phyloP scores from a whole-genome alignment of 1,140 invertebrate genomes.

The Trachymyrmex cornetzi region DNA sequence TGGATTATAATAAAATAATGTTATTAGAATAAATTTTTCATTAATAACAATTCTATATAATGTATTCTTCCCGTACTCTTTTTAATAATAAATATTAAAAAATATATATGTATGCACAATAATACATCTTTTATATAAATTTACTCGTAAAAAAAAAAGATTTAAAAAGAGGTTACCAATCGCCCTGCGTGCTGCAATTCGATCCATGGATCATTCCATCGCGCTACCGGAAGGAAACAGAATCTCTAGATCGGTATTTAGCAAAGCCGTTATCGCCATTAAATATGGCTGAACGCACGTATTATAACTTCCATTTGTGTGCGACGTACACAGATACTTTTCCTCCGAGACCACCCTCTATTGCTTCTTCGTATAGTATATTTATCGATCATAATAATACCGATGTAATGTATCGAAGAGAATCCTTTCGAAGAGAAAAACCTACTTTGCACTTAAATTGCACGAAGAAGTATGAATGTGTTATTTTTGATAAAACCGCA shows the following conservation, averaged over 20 bases:
- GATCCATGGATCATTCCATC: slow-evolving; percentile 40
- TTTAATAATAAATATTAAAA: not conserved
- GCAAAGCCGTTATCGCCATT: slow-evolving; percentile 70
- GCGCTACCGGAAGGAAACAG: slow-evolving; percentile 44
- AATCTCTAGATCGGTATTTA: slow-evolving; percentile 69
- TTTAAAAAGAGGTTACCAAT: not conserved
- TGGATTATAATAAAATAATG: not conserved
- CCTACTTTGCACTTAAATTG: not conserved
- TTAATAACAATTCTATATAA: slow-evolving; percentile 4
- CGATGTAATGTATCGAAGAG: not conserved
- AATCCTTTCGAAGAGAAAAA: slow-evolving; percentile 2
- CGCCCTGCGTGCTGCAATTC: not conserved
- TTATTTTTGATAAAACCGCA: slow-evolving; percentile 28
- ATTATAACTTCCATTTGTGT: slow-evolving; percentile 55
- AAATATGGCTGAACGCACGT: slow-evolving; percentile 65
- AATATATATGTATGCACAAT: not conserved
- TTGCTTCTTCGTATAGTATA: not conserved
- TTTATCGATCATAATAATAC: slow-evolving; percentile 26
- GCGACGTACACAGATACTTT: slow-evolving; percentile 14
- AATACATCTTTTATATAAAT: not conserved
- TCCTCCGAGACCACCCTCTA: slow-evolving; percentile 18
- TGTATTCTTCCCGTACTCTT: not conserved
- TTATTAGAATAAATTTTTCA: not conserved
- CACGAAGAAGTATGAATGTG: not conserved
- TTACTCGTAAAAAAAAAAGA: not conserved